Conservation (phyloP, 1,140 invertebrate species). For the Penaeus japonicus region DNA sequence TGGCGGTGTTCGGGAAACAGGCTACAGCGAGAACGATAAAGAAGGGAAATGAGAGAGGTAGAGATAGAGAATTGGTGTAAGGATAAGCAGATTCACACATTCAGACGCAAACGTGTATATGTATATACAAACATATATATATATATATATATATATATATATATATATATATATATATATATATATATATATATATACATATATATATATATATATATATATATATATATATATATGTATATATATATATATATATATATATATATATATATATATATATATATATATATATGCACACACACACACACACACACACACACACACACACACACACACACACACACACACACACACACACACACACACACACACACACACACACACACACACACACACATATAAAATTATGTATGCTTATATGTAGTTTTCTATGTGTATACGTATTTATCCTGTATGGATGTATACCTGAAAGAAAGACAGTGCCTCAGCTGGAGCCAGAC, state of each 20-base stretch:
- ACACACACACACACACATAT: neutral
- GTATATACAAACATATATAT: neutral
- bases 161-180: neutral
- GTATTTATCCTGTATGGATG: neutral
- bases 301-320: neutral
- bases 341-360: neutral
- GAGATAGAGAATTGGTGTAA: no score
- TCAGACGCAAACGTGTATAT: neutral
- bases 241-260: neutral
- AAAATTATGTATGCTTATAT: neutral
- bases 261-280: neutral
- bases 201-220: neutral
- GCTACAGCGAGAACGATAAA: no score
- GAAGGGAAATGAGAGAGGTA: no score
- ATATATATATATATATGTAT: neutral
- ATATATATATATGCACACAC: neutral
- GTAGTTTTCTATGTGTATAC: neutral
- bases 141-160: neutral
- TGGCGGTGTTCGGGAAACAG: neutral
- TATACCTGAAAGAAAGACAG: neutral
- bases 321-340: slow-evolving; percentile 1
- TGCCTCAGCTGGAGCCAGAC: no score
- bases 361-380: neutral
- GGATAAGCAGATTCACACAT: neutral
- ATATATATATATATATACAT: neutral